Evolutionary conservation across 2,113 vertebrate genomes (phyloP).

Genomic region (Propithecus coquereli): DNA sequence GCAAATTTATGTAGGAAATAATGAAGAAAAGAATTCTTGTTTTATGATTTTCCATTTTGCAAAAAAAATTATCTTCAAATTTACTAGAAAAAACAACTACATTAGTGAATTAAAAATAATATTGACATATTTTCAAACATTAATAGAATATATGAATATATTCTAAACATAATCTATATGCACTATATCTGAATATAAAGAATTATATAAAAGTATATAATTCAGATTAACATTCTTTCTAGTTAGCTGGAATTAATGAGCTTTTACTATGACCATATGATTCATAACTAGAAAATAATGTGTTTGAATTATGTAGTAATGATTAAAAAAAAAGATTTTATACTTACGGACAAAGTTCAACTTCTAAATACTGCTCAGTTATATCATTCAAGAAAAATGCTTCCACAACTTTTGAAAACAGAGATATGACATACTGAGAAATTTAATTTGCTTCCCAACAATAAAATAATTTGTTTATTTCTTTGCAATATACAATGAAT

Average conservation of each 20-base stretch:
- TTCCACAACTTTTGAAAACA: slow-evolving; percentile 89
- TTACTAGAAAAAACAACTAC: neutral
- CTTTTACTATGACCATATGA: neutral
- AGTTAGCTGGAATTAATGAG: neutral
- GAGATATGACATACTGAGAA: slow-evolving; percentile 28
- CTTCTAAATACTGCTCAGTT: slow-evolving; percentile 91
- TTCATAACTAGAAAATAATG: slow-evolving; percentile 9
- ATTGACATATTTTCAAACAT: neutral
- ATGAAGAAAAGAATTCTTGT: neutral
- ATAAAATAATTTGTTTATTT: slow-evolving; percentile 22
- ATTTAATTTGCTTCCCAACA: neutral
- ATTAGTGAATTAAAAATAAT: neutral
- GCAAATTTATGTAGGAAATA: slow-evolving; percentile 30
- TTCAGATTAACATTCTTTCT: neutral
- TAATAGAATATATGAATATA: neutral
- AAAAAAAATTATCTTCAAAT: neutral
- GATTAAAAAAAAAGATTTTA: neutral
- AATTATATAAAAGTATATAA: neutral
- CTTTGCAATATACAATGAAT: slow-evolving; percentile 38
- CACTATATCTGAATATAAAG: neutral
- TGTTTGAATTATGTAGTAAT: neutral
- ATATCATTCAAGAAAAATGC: slow-evolving; percentile 91
- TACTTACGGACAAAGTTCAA: slow-evolving; percentile 96
- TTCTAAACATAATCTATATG: neutral
- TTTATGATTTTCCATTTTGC: slow-evolving; percentile 19